Evolutionary conservation across 2,888 invertebrate species (phyloP).

Genomic region (Glaucopsyche alexis): DNA sequence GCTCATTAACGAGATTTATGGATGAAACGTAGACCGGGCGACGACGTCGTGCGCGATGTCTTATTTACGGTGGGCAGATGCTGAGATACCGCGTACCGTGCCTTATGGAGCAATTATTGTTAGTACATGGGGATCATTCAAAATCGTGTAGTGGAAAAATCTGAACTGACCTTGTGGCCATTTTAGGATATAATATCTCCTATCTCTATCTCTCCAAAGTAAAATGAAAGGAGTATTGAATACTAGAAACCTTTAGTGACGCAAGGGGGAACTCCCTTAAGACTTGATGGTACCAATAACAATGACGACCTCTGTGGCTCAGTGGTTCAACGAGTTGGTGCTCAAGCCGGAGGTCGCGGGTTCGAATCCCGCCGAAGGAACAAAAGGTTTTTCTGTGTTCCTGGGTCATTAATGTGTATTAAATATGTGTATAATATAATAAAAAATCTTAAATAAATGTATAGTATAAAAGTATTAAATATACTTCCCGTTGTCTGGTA

Average conservation of each 20-base stretch:
- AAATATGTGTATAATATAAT: no score
- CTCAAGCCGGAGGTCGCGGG: no score
- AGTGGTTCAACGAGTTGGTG: no score
- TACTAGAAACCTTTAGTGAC: not conserved
- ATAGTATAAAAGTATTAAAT: no score
- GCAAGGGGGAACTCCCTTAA: not conserved
- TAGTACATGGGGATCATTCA: not conserved
- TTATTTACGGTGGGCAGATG: constrained; percentile 70
- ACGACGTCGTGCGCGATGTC: constrained; percentile 60
- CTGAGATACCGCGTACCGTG: constrained; percentile 53
- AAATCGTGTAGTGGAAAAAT: not conserved
- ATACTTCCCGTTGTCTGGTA: no score
- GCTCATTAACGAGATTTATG: constrained; percentile 78
- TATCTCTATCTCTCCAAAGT: no score
- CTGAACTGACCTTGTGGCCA: not conserved
- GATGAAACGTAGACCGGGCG: constrained; percentile 65
- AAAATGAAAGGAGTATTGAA: not conserved
- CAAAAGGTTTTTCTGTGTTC: no score
- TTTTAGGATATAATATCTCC: no score
- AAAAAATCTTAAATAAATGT: no score
- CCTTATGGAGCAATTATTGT: constrained; percentile 46
- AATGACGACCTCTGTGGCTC: no score
- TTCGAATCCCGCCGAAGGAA: no score
- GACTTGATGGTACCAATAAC: not conserved
- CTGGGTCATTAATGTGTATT: no score